A percentile compares a stretch with the other conserved stretches of the same genome.
These are phyloP conservation scores for Mythimna impura DNA, from an alignment of 2,888 invertebrate species.

Conservation along the genomic window DNA sequence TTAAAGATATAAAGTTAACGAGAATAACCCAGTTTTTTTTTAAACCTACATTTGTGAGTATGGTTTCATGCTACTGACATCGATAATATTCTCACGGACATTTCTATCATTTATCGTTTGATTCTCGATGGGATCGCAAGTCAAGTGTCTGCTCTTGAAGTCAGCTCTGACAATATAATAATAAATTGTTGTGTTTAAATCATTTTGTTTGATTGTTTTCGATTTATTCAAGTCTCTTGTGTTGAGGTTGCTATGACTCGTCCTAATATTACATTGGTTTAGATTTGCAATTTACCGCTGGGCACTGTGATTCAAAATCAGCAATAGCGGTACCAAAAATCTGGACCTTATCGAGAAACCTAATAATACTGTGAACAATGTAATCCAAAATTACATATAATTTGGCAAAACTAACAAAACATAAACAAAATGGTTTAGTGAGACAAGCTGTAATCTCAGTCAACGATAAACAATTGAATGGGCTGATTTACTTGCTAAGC, in stretches of 20 bases:
- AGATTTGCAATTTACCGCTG: not conserved
- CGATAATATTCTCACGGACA: slow-evolving; percentile 40
- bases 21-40: slow-evolving; percentile 60
- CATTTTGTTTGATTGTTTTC: slow-evolving; percentile 15
- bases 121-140: slow-evolving; percentile 30
- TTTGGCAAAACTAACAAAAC: slow-evolving; percentile 20
- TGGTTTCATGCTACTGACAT: slow-evolving; percentile 45
- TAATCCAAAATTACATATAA: not conserved
- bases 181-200: slow-evolving; percentile 16
- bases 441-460: slow-evolving; percentile 22
- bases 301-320: not conserved
- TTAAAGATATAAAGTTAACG: slow-evolving; percentile 60
- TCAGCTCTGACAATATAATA: slow-evolving; percentile 23
- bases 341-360: not conserved
- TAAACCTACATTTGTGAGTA: slow-evolving; percentile 37
- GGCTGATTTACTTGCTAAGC: slow-evolving; percentile 20
- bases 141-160: slow-evolving; percentile 31
- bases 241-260: not conserved
- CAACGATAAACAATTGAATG: slow-evolving; percentile 41
- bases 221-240: slow-evolving; percentile 2
- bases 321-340: not conserved
- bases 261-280: not conserved
- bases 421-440: slow-evolving; percentile 6
- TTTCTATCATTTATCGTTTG: slow-evolving; percentile 25
- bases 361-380: not conserved